Conservation (phyloP, 2,797 vertebrate genomes). For the Arnoldichthys spilopterus region DNA sequence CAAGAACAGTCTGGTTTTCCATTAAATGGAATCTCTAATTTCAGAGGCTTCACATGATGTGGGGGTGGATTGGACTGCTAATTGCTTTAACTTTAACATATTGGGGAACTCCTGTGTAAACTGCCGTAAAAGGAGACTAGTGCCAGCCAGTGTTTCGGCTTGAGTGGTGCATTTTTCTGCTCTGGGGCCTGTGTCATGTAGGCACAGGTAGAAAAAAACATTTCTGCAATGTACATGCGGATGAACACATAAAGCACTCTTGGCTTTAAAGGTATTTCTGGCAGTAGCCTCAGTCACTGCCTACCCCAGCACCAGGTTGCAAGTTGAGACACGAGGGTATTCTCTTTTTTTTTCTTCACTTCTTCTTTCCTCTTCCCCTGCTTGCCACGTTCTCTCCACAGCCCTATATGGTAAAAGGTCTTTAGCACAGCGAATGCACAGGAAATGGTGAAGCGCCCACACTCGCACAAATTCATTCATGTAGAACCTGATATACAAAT, state of each 20-base stretch:
- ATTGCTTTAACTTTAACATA: no score
- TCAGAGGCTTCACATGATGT: background rate
- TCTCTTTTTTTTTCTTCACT: constrained; percentile 52
- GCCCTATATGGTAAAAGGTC: constrained; percentile 77
- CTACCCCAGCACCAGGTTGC: constrained; percentile 53
- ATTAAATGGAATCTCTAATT: background rate
- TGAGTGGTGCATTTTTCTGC: background rate
- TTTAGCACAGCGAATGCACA: constrained; percentile 58
- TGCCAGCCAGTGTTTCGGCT: background rate
- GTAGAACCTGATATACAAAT: constrained; percentile 9
- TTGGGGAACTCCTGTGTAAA: constrained; percentile 5
- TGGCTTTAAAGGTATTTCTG: constrained; percentile 49
- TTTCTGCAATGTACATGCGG: constrained; percentile 16
- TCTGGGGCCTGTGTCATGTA: constrained; percentile 46
- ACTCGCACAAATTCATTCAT: constrained; percentile 39
- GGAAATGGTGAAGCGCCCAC: constrained; percentile 64
- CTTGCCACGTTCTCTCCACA: constrained; percentile 48
- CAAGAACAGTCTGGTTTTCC: no score
- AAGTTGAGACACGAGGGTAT: constrained; percentile 68
- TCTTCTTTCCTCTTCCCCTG: constrained; percentile 69
- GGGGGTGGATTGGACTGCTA: no score
- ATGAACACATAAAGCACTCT: constrained; percentile 35
- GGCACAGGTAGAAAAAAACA: constrained; percentile 55
- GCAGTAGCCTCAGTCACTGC: constrained; percentile 31
- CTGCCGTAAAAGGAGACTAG: background rate